Base-by-base conservation (phyloP, 2,113 vertebrate genomes). In the Neodontobutis hainanensis region DNA sequence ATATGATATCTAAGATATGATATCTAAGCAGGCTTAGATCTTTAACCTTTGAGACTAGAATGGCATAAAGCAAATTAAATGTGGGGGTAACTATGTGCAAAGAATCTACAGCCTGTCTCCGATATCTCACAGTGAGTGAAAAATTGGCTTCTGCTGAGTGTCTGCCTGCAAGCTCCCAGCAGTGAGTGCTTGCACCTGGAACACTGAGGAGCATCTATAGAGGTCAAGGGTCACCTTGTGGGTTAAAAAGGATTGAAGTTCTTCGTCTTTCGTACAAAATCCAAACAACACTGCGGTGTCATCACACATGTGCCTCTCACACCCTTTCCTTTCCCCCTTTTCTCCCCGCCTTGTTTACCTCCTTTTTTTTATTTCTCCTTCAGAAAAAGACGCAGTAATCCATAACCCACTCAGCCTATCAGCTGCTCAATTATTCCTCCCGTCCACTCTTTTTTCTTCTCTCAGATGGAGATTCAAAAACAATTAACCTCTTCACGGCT, bases 161-260 rank as follows among this genome's bases (percentile, higher is more conserved):
- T 68, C 51, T 75, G 70, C 70, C 72, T 67, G 84, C 46, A 68
- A 48, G 73, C 71, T 76, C 70, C 72, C 61, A 75, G 61, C 73
- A 77, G 78, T 85, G 86, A 93, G 88, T 83, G 87, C 85, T 84
- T 94, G 94, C 94, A 95, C 94, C 94, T 97, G 95, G 95, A 92
- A 88, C 75, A 89, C 86, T 87, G 90, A 91, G 91, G 89, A 91
- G 85, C 87, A 88, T 79, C 12, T 56, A 43, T 0, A 75, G 81
- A 85, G 93, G 91, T 90, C 94, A 94, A 84, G 90, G 94, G 93
- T 94, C 92, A 92, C 86, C 83, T 85, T 73, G 84, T 87, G 90
- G 92, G 92, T 92, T 91, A 91, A 93, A 94, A 91, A 93, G 83
- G 92, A 93, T 91, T 89, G 89, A 77, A 85, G 89, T 89, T 81